These are phyloP conservation scores for Fukomys damarensis DNA, from an alignment of 2,113 vertebrate species.

Conservation along the genomic window DNA sequence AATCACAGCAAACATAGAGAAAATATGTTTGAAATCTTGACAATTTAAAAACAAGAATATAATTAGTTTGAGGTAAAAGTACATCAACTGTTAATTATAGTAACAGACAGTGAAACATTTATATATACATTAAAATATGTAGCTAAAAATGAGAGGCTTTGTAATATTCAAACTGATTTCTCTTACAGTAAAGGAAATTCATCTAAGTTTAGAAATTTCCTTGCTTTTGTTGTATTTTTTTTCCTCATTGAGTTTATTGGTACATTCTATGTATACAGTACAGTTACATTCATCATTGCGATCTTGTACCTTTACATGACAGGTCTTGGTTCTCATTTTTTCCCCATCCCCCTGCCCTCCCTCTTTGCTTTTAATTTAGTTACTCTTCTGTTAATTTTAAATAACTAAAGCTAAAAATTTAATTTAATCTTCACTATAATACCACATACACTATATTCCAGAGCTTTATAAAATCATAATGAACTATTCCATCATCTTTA, in stretches of 20 bases:
- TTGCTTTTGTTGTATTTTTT: too few relatives aligned
- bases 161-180: background rate
- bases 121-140: background rate
- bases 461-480: background rate
- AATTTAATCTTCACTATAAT: background rate
- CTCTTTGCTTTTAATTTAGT: too few relatives aligned
- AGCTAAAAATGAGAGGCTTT: background rate
- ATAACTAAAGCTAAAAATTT: slow-evolving; percentile 7
- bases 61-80: background rate
- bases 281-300: too few relatives aligned
- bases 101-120: background rate
- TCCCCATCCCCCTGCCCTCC: too few relatives aligned
- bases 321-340: too few relatives aligned
- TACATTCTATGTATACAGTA: too few relatives aligned
- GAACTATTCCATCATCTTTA: background rate
- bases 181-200: background rate
- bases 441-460: background rate
- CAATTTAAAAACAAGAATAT: background rate
- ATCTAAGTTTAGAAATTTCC: background rate
- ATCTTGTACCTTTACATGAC: too few relatives aligned
- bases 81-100: background rate
- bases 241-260: too few relatives aligned
- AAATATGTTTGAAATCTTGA: background rate
- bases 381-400: slow-evolving; percentile 16
- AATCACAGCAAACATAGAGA: background rate